phyloP scores from a whole-genome alignment of 2,888 invertebrate species.

The Cinara cedri region DNA sequence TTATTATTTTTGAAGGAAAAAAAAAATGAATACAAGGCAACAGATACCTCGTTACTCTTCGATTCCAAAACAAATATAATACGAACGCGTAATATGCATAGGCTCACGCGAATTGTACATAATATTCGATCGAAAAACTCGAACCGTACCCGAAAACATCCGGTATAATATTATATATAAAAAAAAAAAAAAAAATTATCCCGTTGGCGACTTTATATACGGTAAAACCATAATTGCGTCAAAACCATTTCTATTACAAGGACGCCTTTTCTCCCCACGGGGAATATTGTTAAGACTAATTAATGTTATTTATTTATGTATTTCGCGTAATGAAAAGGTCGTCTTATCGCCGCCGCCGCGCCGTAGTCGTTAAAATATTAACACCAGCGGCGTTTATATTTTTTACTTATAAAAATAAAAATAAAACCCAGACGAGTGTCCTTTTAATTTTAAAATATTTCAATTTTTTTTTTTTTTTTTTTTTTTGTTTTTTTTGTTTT shows the following conservation, averaged over 20 bases:
- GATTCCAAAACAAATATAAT: no score
- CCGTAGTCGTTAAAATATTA: no score
- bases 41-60: no score
- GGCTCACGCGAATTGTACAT: no score
- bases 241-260: not conserved
- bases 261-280: not conserved
- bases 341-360: no score
- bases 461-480: no score
- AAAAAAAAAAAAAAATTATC: no score
- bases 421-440: not conserved
- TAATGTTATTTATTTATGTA: constrained; percentile 28
- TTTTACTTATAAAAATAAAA: not conserved
- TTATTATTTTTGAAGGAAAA: no score
- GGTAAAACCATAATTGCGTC: not conserved
- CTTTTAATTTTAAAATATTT: not conserved
- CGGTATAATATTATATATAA: not conserved
- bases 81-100: no score
- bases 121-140: not conserved
- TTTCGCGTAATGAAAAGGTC: constrained; percentile 2
- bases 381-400: not conserved
- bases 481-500: no score
- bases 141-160: not conserved
- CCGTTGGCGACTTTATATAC: constrained; percentile 17
- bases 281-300: constrained; percentile 10
- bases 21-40: no score